Base-by-base conservation (phyloP, 1,140 invertebrate genomes). In the Brachionus sp. region DNA sequence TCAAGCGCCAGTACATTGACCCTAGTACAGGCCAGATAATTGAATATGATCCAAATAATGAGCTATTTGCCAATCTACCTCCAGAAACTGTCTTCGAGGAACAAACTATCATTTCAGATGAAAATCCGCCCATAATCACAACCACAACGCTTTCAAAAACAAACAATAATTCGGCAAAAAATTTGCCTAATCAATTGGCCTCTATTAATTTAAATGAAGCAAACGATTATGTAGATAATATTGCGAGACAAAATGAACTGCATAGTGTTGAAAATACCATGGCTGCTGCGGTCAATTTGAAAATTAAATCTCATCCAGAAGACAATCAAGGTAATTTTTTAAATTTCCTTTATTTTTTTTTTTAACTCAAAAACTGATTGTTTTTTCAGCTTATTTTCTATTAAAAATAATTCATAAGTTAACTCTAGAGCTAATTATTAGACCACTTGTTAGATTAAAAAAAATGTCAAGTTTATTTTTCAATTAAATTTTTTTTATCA, bases 11-110 rank as follows among this genome's bases (percentile, higher is more conserved):
- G 12, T 57, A 50, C 23, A 46, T 83, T 9, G 82, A 83, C 37
- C 64, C 68, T 0, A 33, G 33, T 13, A 83, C 82, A 1, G 82
- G 82, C 7, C 25, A 83, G 44, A 39, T 75, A 9, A 83, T 83
- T n/a, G 42, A 70, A 25, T 64, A 70, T 10, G 82, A 83, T 37
- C 77, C 77, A 10, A 80, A 80, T 9, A 80, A 80, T 62, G 77
- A 57, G 29, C 77, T 80, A 3, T 80, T 80, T 66, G 77, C 77
- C n/a, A 80, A 80, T 42, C 19, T 80, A 12, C 77, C 77, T 42
- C 77, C 77, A 7, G 77, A 80, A 12, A 80, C 77, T 42, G 77
- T 80, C 2, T 80, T 80, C 77, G 77, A 80, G 57, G 77, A 80
- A 50, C 77, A 80, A 10, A 80, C 77, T 3, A 66, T 80, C 12